Evolutionary conservation across 2,113 vertebrate genomes (phyloP), one percentile per base, ranked within the genome.

Genomic region (Lagenorhynchus albirostris): DNA sequence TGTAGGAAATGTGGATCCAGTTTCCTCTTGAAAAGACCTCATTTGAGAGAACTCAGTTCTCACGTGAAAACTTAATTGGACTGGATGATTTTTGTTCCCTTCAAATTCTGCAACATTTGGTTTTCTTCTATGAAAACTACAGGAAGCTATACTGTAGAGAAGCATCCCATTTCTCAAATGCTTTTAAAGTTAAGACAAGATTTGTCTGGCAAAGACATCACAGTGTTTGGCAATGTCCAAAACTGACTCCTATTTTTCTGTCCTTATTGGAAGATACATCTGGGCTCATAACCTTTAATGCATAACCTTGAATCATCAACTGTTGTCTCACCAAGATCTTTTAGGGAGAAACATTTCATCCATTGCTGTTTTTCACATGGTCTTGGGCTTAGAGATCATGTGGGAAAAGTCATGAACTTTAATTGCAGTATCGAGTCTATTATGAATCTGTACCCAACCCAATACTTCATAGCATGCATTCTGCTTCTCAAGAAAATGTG

Each of bases 181-280:
- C 50, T 97, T 94, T 86, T 84, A n/a, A 63, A 88, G 58, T 62
- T 95, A 89, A 88, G 83, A 80, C 14, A 70, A 63, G 36, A 68
- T 55, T 93, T 97, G 58, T 96, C 47, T 92, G 62, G 36, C 79
- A 95, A 95, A 85, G n/a, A 31, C 15, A 50, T 84, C 17, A 62
- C 7, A 55, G 67, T 50, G 13, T 96, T 97, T 95, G 96, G 47
- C 76, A 83, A 6, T 74, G 36, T 80, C 12, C 41, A 62, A 81
- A 94, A 85, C 77, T 83, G 41, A 62, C 67, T 97, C 36, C 26
- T 86, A 9, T 87, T 96, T 95, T 91, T 79, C 65, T 74, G 21
- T 91, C 65, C 20, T 93, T 94, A 76, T 47, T 89, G 53, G 82
- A 91, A 97, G 92, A 95, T 71, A 38, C 26, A 93, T 95, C 63